Conservation (phyloP, 1,140 invertebrate genomes). For the Brachionus koreanus region DNA sequence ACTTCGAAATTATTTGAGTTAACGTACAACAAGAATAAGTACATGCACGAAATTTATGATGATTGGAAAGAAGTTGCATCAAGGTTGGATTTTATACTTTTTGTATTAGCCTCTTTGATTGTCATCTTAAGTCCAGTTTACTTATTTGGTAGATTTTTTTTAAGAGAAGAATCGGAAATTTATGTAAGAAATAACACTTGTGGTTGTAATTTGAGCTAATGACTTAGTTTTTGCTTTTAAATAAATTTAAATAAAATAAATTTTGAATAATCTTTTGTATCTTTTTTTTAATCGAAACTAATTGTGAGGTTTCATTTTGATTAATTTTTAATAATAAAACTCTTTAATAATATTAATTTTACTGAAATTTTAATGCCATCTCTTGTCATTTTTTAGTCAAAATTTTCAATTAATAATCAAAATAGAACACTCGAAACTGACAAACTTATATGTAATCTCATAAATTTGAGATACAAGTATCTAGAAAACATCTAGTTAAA, state of each 20-base stretch:
- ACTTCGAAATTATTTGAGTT: background rate
- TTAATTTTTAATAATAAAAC: background rate
- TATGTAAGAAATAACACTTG: background rate
- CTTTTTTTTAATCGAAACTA: background rate
- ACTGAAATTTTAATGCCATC: background rate
- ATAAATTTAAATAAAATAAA: background rate
- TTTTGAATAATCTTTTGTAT: background rate
- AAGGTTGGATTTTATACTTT: slow-evolving; percentile 1
- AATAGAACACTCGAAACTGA: background rate
- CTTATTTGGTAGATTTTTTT: slow-evolving; percentile 35
- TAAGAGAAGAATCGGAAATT: background rate
- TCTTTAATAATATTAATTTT: background rate
- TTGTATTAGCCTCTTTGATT: background rate
- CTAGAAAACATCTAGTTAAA: background rate
- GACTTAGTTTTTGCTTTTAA: background rate
- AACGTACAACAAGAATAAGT: background rate
- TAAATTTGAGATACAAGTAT: background rate
- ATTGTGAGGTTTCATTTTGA: background rate
- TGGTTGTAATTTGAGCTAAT: slow-evolving; percentile 7
- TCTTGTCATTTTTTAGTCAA: background rate
- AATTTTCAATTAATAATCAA: background rate
- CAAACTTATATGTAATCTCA: background rate
- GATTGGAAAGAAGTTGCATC: slow-evolving; percentile 39
- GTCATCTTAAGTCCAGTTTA: slow-evolving; percentile 19
- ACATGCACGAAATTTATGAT: slow-evolving; percentile 14